Evolutionary conservation across 1,140 invertebrate species (phyloP).

Genomic region (Eriosoma lanigerum): DNA sequence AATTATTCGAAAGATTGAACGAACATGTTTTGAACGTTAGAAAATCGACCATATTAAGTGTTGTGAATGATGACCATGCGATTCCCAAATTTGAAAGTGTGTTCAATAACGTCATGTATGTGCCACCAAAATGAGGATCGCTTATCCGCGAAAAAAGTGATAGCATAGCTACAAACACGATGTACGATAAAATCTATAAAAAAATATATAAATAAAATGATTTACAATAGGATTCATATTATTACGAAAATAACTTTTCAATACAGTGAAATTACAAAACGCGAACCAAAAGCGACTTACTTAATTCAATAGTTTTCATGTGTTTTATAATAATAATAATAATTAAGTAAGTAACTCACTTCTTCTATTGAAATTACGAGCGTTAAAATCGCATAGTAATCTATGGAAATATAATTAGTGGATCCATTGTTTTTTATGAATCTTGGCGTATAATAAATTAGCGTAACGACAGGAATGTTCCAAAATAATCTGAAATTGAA

Average conservation of each 20-base stretch:
- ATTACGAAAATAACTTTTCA: too few relatives aligned
- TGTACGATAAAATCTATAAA: slow-evolving; percentile 57
- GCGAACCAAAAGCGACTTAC: too few relatives aligned
- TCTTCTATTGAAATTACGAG: not conserved
- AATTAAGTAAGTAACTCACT: too few relatives aligned
- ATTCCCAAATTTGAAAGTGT: slow-evolving; percentile 95
- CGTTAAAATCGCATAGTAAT: slow-evolving; percentile 7
- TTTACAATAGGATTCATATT: too few relatives aligned
- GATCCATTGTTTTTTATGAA: not conserved
- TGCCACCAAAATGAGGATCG: slow-evolving; percentile 92
- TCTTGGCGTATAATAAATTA: not conserved
- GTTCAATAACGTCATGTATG: slow-evolving; percentile 99
- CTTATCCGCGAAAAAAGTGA: slow-evolving; percentile 83
- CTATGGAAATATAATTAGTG: too few relatives aligned
- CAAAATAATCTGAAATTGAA: slow-evolving; percentile 8
- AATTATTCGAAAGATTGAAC: not conserved
- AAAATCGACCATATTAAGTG: slow-evolving; percentile 88
- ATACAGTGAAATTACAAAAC: too few relatives aligned
- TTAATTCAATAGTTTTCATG: too few relatives aligned
- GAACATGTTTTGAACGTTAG: slow-evolving; percentile 77
- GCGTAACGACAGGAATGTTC: not conserved
- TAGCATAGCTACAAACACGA: slow-evolving; percentile 82
- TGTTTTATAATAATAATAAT: too few relatives aligned
- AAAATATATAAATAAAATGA: too few relatives aligned
- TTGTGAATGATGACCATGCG: slow-evolving; percentile 92